Conservation (phyloP, 2,113 vertebrate genomes). For the Aleadryas rufinucha region DNA sequence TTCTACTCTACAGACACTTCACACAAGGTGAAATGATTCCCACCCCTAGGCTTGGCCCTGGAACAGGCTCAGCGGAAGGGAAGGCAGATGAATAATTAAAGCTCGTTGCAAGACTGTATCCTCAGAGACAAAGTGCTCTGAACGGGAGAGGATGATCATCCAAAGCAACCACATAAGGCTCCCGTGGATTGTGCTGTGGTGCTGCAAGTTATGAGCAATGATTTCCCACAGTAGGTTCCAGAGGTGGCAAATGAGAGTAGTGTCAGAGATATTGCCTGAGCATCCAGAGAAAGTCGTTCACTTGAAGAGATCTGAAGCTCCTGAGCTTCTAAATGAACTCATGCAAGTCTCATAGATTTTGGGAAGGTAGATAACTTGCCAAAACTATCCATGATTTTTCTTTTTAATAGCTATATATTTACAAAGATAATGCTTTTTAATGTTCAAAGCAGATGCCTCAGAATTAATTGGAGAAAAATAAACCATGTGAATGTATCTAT, state of each 20-base stretch:
- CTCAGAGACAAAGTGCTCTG: neutral
- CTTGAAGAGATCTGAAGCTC: neutral
- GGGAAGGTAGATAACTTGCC: neutral
- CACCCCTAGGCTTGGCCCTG: neutral
- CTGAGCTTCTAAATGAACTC: neutral
- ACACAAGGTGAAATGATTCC: neutral
- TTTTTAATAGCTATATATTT: neutral
- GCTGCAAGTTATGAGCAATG: neutral
- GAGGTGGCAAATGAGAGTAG: neutral
- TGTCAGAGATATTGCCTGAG: neutral
- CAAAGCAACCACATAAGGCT: neutral
- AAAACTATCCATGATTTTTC: neutral
- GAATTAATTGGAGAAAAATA: neutral
- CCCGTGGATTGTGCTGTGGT: neutral
- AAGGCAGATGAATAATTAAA: slow-evolving; percentile 22
- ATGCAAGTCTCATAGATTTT: neutral
- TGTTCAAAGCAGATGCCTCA: neutral
- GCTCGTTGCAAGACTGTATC: neutral
- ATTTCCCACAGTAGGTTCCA: neutral
- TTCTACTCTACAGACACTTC: neutral
- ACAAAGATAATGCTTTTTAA: neutral
- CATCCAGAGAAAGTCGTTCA: neutral
- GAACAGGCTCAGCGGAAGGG: neutral
- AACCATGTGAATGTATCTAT: neutral
- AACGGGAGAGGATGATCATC: neutral